Evolutionary conservation across 2,888 invertebrate species (phyloP), one percentile per base, ranked within the genome.

Genomic region (Rhabditoides inermis): DNA sequence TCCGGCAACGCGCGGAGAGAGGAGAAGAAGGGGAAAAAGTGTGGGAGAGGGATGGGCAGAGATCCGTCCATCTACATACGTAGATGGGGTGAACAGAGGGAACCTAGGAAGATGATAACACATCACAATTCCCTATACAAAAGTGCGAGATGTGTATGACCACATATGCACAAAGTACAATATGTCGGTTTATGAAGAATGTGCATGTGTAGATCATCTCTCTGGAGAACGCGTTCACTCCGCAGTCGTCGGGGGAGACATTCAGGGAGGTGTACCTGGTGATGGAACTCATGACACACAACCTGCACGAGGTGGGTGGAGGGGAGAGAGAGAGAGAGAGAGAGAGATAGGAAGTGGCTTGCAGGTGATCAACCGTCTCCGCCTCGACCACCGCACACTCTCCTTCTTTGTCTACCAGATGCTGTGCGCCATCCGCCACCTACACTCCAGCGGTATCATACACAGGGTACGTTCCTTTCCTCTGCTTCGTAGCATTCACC

Each of bases 331-430:
- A 46, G 25, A 35, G 6, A 2, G 6, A 27, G 30, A 7, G 6
- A 45, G 26, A 37, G 23, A 23, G 20, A 12, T 26, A 36, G 28
- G 15, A 32, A 28, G 41, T 25, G 10, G 10, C 10, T 18, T 32
- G 1, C 1, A 39, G 40, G 40, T 39, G 15, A 39, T 39, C 22
- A 18, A 12, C 22, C 12, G 18, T 42, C 44, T 12, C 27, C 56
- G 60, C 80, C 82, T 98, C 77, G 98, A 98, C 81, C 98, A 98
- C 81, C 95, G 98, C 81, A 84, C 98, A 72, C 95, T 98, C 89
- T 94, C 94, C 75, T 98, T 98, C 81, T 85, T 98, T 73, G 85
- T 98, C 41, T 98, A 99, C 81, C 98, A 98, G 83, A 94, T 98
- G 91, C 84, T 98, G 55, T 99, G 98, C 82, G 98, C 98, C 72